Evolutionary conservation across 2,888 invertebrate genomes (phyloP), one percentile per base, ranked within the genome.

Genomic region (Zaprionus bogoriensis): DNA sequence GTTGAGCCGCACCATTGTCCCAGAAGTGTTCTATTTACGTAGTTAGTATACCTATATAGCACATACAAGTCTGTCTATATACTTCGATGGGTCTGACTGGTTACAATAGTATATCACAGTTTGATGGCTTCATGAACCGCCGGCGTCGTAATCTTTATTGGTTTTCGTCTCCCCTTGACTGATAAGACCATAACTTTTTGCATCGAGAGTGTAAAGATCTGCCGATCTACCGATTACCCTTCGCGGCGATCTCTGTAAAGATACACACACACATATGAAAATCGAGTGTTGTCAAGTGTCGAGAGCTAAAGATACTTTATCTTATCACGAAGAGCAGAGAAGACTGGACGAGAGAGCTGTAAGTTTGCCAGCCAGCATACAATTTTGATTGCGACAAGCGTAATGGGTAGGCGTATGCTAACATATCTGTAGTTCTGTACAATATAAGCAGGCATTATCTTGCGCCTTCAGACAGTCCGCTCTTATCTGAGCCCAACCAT

Each of bases 1-100:
- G 89, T 96, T 94, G 51, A 97, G 92, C 89, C 93, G 93, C 77
- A 93, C 85, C 91, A 93, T 93, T 74, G 67, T 87, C 28, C 52
- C 25, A 3, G n/a, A 30, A 4, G 44, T 38, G 32, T 32, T 27
- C 5, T 12, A 30, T 51, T 9, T 14, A 14, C 9, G 38, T 44
- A 25, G 14, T 44, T 36, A 25, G 12, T 10, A 19, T 36, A 12
- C 1, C 9, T 17, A 7, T 39, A 22, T 22, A 12, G n/a, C 25
- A 7, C 17, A 28, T 41, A 41, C 14, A 6, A 7, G 9, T 27
- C 6, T 32, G 14, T 14, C 1, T 27, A 27, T 27, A 27, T 14
- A 36, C 3, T 17, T 36, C 2, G 32, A 36, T 14, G 5, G 27
- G 30, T 30, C n/a, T 30, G 6, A 30, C 5, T 6, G 30, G 14